phyloP scores from a whole-genome alignment of 2,113 vertebrate genomes.

The Semnornis frantzii region DNA sequence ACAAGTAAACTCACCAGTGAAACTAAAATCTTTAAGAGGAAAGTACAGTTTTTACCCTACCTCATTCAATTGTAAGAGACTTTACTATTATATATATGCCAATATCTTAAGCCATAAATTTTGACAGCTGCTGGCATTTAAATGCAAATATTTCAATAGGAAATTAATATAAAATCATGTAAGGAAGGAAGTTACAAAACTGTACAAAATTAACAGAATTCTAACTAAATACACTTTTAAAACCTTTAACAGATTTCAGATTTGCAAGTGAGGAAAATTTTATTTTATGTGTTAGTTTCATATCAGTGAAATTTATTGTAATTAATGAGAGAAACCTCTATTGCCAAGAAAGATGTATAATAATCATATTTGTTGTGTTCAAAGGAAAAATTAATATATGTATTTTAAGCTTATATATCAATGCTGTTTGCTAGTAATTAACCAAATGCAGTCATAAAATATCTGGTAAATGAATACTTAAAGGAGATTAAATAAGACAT shows the following conservation, averaged over 20 bases:
- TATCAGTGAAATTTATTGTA: neutral
- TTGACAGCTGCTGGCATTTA: neutral
- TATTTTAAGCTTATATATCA: neutral
- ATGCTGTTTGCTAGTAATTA: neutral
- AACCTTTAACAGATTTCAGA: neutral
- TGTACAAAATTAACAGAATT: neutral
- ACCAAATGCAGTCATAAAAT: neutral
- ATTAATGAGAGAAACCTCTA: neutral
- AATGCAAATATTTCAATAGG: neutral
- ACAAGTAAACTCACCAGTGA: neutral
- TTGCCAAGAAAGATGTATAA: neutral
- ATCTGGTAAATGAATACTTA: neutral
- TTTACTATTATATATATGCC: neutral
- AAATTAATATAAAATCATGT: neutral
- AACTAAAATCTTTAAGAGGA: neutral
- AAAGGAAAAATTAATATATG: neutral
- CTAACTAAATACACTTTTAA: neutral
- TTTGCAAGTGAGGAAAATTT: neutral
- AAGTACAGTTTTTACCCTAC: neutral
- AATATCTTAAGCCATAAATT: neutral
- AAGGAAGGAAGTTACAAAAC: neutral
- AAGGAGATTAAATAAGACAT: neutral
- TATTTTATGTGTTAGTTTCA: neutral
- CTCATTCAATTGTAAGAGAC: neutral
- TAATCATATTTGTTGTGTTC: neutral